phyloP scores from a whole-genome alignment of 2,888 invertebrate species.

The Teinopalpus imperialis region DNA sequence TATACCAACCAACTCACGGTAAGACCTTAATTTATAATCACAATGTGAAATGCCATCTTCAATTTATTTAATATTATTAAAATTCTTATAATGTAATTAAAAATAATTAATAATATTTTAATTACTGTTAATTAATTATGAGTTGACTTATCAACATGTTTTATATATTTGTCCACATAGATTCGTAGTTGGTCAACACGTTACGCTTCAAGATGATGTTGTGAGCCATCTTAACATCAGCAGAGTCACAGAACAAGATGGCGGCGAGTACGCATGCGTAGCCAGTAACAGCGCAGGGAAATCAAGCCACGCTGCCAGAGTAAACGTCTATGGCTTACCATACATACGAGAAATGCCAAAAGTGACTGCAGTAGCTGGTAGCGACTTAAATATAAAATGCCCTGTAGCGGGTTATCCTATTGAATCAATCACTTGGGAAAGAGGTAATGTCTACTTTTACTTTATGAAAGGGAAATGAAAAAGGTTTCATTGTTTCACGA shows the following conservation, averaged over 20 bases:
- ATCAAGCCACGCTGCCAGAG: constrained; percentile 90
- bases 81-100: too few species aligned
- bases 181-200: constrained; percentile 95
- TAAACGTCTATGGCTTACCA: constrained; percentile 94
- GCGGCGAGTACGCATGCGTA: constrained; percentile 93
- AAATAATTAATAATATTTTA: too few species aligned
- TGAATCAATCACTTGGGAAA: constrained; percentile 93
- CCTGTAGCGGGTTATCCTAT: constrained; percentile 95
- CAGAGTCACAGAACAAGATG: constrained; percentile 93
- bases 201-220: constrained; percentile 95
- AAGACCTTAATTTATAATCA: constrained; percentile 23
- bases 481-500: too few species aligned
- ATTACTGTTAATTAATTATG: too few species aligned
- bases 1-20: constrained; percentile 88
- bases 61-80: too few species aligned
- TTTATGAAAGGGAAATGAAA: too few species aligned
- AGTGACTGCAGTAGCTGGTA: constrained; percentile 93
- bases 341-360: constrained; percentile 94
- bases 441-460: too few species aligned
- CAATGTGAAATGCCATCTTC: too few species aligned
- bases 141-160: too few species aligned
- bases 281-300: constrained; percentile 92
- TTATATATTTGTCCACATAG: constrained; percentile 67
- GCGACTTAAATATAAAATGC: constrained; percentile 92
- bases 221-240: constrained; percentile 96